Evolutionary conservation across 2,888 invertebrate genomes (phyloP).

Genomic region (Vannuccia rotundouncinata): DNA sequence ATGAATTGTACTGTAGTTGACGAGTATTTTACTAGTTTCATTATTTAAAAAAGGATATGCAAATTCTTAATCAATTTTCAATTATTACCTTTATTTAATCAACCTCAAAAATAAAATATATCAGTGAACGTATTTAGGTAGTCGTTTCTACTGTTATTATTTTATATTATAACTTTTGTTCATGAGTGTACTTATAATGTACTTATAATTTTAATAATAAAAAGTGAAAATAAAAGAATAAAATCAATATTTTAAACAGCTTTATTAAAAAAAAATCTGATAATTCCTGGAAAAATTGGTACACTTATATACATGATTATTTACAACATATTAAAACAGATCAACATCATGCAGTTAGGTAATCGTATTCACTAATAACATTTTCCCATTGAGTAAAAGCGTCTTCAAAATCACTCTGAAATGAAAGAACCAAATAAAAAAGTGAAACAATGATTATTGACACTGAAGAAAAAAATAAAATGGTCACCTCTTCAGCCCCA

Average conservation of each 20-base stretch:
- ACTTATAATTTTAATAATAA: neutral
- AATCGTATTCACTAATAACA: conserved; percentile 5
- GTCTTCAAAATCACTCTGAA: conserved; percentile 7
- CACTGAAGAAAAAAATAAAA: neutral
- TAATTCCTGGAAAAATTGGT: too few relatives aligned
- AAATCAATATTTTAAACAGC: too few relatives aligned
- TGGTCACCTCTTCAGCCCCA: conserved; percentile 14
- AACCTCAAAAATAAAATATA: too few relatives aligned
- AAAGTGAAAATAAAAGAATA: neutral
- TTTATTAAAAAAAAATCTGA: too few relatives aligned
- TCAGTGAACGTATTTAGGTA: too few relatives aligned
- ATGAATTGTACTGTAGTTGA: too few relatives aligned
- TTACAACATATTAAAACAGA: too few relatives aligned
- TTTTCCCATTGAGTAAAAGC: conserved; percentile 2
- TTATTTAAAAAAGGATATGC: too few relatives aligned
- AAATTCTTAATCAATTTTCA: too few relatives aligned
- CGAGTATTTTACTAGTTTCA: too few relatives aligned
- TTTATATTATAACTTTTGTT: neutral
- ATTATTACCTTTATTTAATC: too few relatives aligned
- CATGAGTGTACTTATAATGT: neutral
- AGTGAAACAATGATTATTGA: neutral
- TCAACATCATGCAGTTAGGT: neutral
- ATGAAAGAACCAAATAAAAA: neutral
- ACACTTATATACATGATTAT: neutral
- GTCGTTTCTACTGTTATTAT: too few relatives aligned